phyloP scores from a whole-genome alignment of 2,888 invertebrate species.

The Rhagonycha lutea region DNA sequence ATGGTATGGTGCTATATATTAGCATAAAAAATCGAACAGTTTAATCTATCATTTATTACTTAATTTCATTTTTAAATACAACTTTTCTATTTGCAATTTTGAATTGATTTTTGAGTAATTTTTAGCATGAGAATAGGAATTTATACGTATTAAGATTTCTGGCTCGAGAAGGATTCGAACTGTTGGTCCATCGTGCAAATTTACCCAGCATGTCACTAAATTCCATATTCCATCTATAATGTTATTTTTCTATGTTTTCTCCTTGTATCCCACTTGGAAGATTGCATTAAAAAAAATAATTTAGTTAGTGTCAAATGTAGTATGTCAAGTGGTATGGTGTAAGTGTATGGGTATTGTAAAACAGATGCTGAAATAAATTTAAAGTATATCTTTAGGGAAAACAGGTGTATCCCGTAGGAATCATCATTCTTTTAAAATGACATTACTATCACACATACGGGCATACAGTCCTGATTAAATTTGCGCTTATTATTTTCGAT shows the following conservation, averaged over 20 bases:
- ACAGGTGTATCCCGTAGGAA: conserved; percentile 50
- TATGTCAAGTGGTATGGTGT: neutral
- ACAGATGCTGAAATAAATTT: conserved; percentile 44
- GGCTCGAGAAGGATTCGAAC: neutral
- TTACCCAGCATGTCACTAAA: neutral
- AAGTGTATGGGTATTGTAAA: conserved; percentile 13
- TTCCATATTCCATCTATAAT: neutral
- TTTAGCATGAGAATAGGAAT: too few species aligned
- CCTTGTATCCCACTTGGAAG: neutral
- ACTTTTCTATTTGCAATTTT: neutral
- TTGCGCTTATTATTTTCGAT: conserved; percentile 48
- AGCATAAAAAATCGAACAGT: neutral
- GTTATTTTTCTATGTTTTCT: neutral
- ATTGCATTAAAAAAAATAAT: neutral
- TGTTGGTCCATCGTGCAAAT: neutral
- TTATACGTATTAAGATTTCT: neutral
- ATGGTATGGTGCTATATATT: conserved; percentile 7
- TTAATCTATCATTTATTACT: neutral
- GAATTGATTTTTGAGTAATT: neutral
- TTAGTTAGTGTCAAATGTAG: neutral
- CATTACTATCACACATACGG: conserved; percentile 53
- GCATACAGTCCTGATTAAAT: conserved; percentile 54
- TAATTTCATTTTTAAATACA: neutral
- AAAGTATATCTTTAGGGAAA: conserved; percentile 52
- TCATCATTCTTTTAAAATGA: conserved; percentile 55